Conservation (phyloP, 1,140 invertebrate genomes). For the Cydia pomonella region DNA sequence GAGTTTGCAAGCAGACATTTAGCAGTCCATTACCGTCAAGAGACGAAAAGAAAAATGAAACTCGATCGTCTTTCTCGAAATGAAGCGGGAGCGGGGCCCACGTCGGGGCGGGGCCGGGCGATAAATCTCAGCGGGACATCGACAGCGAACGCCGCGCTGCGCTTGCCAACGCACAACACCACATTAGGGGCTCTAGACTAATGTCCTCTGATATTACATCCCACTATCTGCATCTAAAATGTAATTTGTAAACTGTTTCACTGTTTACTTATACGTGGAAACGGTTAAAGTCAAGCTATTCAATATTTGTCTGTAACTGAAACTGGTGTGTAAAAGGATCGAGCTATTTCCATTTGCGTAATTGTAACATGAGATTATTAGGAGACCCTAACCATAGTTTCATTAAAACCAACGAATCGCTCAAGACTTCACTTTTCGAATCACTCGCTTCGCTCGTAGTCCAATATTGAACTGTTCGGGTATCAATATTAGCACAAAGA, state of each 20-base stretch:
- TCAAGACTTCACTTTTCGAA: too few relatives aligned
- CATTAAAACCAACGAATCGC: too few relatives aligned
- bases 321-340: neutral
- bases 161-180: slow-evolving; percentile 49
- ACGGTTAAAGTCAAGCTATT: slow-evolving; percentile 14
- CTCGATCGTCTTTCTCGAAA: slow-evolving; percentile 44
- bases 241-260: slow-evolving; percentile 36
- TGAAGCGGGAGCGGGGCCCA: slow-evolving; percentile 38
- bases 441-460: too few relatives aligned
- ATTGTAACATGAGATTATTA: neutral
- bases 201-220: slow-evolving; percentile 45
- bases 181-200: slow-evolving; percentile 47
- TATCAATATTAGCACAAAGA: too few relatives aligned
- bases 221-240: slow-evolving; percentile 35
- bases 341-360: neutral
- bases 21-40: slow-evolving; percentile 43
- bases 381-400: too few relatives aligned
- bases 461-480: too few relatives aligned
- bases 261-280: neutral
- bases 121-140: slow-evolving; percentile 55
- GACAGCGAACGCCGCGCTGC: slow-evolving; percentile 44
- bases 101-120: slow-evolving; percentile 44
- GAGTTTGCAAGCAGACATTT: slow-evolving; percentile 37
- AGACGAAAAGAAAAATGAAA: slow-evolving; percentile 46
- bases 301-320: neutral